Evolutionary conservation across 2,888 invertebrate species (phyloP).

Genomic region (Antitype chi): DNA sequence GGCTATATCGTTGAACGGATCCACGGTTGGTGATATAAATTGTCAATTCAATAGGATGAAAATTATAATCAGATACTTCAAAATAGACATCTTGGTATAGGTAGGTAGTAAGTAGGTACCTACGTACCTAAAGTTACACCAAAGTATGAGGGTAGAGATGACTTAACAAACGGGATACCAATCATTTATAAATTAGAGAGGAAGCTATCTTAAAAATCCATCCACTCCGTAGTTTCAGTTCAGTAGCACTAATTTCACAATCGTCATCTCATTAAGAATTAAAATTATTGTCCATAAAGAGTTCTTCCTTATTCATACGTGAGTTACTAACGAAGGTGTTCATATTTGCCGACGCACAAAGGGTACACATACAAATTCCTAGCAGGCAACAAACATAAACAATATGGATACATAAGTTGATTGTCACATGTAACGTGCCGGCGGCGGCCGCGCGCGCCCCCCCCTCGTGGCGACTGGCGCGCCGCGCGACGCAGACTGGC

Average conservation of each 20-base stretch:
- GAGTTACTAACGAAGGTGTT: slow-evolving; percentile 25
- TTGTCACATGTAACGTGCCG: slow-evolving; percentile 67
- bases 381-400: slow-evolving; percentile 64
- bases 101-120: neutral
- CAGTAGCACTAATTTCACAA: slow-evolving; percentile 44
- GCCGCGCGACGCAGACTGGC: slow-evolving; percentile 72
- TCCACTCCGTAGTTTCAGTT: slow-evolving; percentile 12
- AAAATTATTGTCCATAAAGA: slow-evolving; percentile 24
- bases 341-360: slow-evolving; percentile 51
- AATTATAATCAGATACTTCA: neutral
- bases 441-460: slow-evolving; percentile 68
- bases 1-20: neutral
- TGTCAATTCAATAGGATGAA: too few relatives aligned
- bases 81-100: neutral
- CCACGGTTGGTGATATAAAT: neutral
- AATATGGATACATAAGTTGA: slow-evolving; percentile 63
- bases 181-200: neutral
- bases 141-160: neutral
- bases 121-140: too few relatives aligned
- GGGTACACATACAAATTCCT: slow-evolving; percentile 58
- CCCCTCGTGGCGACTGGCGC: slow-evolving; percentile 67
- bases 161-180: neutral
- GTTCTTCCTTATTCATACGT: slow-evolving; percentile 8
- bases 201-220: slow-evolving; percentile 1
- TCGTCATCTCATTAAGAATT: slow-evolving; percentile 14